These are phyloP conservation scores for Halcyon leucocephala DNA, from an alignment of 2,797 vertebrate species.

Conservation along the genomic window DNA sequence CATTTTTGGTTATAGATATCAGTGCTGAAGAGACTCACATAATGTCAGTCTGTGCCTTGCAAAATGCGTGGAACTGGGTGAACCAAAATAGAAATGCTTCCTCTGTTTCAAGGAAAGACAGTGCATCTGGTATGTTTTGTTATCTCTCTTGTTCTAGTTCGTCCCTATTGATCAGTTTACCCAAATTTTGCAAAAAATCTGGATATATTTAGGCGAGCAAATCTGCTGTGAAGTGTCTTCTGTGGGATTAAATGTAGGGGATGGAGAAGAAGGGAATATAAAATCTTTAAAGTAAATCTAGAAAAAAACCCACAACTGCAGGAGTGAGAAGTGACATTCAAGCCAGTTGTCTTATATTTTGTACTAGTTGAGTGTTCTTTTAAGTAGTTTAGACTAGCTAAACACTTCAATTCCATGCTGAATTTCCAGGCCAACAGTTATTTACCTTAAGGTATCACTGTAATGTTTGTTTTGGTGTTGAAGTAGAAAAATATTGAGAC, in stretches of 20 bases:
- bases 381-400: neutral
- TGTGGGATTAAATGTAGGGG: neutral
- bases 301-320: neutral
- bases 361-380: neutral
- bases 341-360: neutral
- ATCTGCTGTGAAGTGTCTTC: neutral
- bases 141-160: neutral
- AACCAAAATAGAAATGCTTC: conserved; percentile 27
- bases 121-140: neutral
- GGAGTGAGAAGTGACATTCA: neutral
- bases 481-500: neutral
- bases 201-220: neutral
- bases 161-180: neutral
- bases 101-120: neutral
- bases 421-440: neutral
- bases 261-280: neutral
- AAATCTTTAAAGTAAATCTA: neutral
- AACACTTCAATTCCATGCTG: neutral
- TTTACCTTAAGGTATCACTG: neutral
- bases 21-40: neutral
- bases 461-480: neutral
- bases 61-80: neutral
- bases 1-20: conserved; percentile 36
- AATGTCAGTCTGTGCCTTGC: neutral
- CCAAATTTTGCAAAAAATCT: neutral